Evolutionary conservation across 1,140 invertebrate species (phyloP).

Genomic region (Trichonephila inaurata): DNA sequence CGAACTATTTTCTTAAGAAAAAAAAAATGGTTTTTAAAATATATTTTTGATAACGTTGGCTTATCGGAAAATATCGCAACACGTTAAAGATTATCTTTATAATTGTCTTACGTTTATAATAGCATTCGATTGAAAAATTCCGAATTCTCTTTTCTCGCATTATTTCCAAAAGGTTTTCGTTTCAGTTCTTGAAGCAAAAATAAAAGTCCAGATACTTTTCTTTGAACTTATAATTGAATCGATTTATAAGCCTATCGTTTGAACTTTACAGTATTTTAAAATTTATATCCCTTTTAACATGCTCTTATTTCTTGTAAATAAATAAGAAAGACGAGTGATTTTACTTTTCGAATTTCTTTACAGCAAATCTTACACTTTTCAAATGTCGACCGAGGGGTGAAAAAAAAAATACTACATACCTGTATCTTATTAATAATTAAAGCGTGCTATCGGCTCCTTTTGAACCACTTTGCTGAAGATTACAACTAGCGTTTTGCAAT

Average conservation of each 20-base stretch:
- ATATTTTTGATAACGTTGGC: not conserved
- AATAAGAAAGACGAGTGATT: constrained; percentile 1
- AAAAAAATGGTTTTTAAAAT: no score
- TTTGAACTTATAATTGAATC: not conserved
- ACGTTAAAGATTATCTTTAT: not conserved
- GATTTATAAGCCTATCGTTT: not conserved
- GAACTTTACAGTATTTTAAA: not conserved
- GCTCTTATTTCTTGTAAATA: constrained; percentile 8
- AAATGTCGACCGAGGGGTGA: not conserved
- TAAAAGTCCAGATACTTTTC: not conserved
- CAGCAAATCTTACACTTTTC: not conserved
- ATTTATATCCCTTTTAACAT: constrained; percentile 32
- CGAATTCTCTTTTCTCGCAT: not conserved
- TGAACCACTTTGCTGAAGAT: constrained; percentile 1
- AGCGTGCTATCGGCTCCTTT: not conserved
- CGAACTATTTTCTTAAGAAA: not conserved
- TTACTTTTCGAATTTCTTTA: not conserved
- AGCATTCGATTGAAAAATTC: not conserved
- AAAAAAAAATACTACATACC: not conserved
- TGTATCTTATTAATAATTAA: constrained; percentile 28
- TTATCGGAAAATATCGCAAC: not conserved
- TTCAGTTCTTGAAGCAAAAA: not conserved
- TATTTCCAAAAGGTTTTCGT: not conserved
- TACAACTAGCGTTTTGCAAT: not conserved
- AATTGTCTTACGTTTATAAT: not conserved